phyloP scores from a whole-genome alignment of 2,113 vertebrate genomes.

The Tragelaphus scriptus region DNA sequence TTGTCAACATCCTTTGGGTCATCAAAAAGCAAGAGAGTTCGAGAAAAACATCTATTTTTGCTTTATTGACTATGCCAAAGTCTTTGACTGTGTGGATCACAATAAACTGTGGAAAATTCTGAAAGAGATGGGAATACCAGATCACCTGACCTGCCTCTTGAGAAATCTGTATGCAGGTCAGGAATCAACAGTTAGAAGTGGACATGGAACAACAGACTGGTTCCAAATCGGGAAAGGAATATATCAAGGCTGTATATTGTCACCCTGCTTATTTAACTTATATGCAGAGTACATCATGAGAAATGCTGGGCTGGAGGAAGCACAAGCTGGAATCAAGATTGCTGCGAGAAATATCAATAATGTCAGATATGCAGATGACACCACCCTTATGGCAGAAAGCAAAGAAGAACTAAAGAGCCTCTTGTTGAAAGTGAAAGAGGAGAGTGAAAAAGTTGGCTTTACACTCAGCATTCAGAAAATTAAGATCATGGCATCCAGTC shows the following conservation, averaged over 20 bases:
- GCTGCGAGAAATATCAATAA: rapidly evolving
- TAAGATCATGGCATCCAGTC: neutral
- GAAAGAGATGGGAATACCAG: neutral
- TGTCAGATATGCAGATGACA: neutral
- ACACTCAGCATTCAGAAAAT: neutral
- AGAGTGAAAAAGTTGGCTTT: neutral
- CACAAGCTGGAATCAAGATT: neutral
- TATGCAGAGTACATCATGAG: neutral
- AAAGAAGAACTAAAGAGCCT: neutral
- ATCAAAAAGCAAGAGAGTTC: neutral
- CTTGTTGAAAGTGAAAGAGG: neutral
- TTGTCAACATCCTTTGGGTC: rapidly evolving
- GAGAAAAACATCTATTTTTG: neutral
- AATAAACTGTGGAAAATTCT: neutral
- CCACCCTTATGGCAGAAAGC: neutral
- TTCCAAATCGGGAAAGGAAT: neutral
- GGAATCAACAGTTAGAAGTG: neutral
- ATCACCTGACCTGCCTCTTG: neutral
- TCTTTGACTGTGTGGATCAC: neutral
- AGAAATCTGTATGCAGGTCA: neutral
- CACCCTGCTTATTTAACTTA: neutral
- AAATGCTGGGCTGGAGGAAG: neutral
- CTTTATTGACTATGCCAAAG: neutral
- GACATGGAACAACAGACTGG: neutral
- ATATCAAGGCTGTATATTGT: neutral